Base-by-base conservation (phyloP, 2,113 vertebrate genomes). In the Gyps fulvus region DNA sequence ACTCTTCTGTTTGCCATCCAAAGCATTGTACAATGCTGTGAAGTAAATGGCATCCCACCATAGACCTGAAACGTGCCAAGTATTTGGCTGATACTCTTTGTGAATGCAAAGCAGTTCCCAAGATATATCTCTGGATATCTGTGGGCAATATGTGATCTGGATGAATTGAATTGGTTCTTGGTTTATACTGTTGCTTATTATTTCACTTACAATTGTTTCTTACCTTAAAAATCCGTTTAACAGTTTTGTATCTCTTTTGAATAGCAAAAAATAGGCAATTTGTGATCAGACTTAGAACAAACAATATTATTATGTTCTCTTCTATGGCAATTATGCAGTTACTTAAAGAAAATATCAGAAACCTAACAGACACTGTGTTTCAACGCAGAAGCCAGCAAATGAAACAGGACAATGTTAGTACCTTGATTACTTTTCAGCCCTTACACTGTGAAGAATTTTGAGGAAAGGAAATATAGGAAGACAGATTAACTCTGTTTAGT, bases 11-110 rank as follows among this genome's bases (percentile, higher is more conserved):
- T 97, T 97, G 96, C 97, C 96, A 88, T 97, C 97, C 95, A 97
- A 93, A 97, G 95, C 89, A 5, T 74, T 92, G 70, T 83, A 82
- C 95, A 89, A 49, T 97, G 90, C 93, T 97, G 92, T 95, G 95
- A 92, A 87, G 89, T 98, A 98, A 98, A 98, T 98, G 97, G 95
- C 98, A 98, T 96, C 95, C 82, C 94, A 95, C 95, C 91, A 31
- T 76, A 95, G 97, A 97, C 95, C 90, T 97, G 96, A 90, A 88
- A 83, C 9, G 65, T 97, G 97, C 97, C 97, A 98, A 97, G 93
- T 93, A 45, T 67, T 96, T 97, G 92, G 70, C 93, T 97, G 73
- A 77, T 96, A 93, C 85, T 97, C 95, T 91, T 87, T 89, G 77
- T 97, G 97, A 95, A 98, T 98, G 93, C 94, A 97, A 93, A 98